phyloP scores from a whole-genome alignment of 2,797 vertebrate genomes.

The Choloepus didactylus region DNA sequence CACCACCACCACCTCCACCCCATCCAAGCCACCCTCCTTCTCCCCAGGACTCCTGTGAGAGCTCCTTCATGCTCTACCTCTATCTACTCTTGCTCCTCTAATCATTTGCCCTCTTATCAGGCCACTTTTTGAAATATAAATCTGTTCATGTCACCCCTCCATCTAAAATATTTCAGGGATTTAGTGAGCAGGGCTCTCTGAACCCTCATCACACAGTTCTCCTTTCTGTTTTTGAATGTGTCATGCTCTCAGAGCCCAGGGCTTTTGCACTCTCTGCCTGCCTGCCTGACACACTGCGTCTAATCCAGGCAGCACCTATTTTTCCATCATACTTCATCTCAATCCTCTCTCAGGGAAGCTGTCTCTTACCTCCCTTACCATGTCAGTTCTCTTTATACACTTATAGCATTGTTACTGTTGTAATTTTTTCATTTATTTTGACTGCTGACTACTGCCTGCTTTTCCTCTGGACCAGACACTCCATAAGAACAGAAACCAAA shows the following conservation, averaged over 20 bases:
- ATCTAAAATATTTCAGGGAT: not conserved
- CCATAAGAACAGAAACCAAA: not conserved
- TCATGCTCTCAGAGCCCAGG: too few relatives aligned
- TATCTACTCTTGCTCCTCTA: not conserved
- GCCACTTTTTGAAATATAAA: not conserved
- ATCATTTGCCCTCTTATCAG: not conserved
- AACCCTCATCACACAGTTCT: not conserved
- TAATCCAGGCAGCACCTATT: not conserved
- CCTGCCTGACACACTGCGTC: not conserved
- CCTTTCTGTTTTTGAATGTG: not conserved
- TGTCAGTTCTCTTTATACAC: not conserved
- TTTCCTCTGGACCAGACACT: not conserved
- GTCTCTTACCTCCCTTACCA: not conserved
- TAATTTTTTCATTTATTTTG: constrained; percentile 13
- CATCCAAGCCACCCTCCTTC: not conserved
- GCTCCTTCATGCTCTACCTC: not conserved
- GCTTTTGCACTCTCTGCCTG: not conserved
- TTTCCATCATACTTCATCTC: not conserved
- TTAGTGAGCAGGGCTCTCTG: not conserved
- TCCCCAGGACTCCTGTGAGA: not conserved
- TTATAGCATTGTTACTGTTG: not conserved
- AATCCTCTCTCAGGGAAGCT: not conserved
- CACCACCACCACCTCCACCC: not conserved
- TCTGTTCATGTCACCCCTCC: not conserved
- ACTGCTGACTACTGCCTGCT: not conserved